Evolutionary conservation across 2,888 invertebrate species (phyloP).

Genomic region (Micoletzkya japonica): DNA sequence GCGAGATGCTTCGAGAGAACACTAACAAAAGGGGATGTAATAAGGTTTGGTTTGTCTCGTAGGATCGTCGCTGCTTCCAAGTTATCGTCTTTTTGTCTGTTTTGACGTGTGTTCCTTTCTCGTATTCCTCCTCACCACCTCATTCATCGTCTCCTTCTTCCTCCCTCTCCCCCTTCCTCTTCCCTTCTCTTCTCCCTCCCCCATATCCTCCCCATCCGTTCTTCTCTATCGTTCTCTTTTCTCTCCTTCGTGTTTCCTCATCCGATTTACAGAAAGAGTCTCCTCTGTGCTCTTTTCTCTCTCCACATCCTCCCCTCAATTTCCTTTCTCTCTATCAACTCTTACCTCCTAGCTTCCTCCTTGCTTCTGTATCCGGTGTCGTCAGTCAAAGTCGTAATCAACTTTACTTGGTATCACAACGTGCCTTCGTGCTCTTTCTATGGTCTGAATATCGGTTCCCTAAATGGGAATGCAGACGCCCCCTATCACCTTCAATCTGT

Average conservation of each 20-base stretch:
- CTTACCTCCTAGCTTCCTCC: not conserved
- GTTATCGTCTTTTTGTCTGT: not conserved
- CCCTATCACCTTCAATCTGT: too few relatives aligned
- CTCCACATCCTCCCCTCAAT: not conserved
- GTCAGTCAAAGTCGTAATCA: not conserved
- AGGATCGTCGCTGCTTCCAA: too few relatives aligned
- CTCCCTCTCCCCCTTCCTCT: not conserved
- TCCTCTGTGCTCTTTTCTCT: constrained; percentile 5
- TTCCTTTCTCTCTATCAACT: not conserved
- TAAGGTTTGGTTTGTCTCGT: too few relatives aligned
- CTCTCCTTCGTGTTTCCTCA: not conserved
- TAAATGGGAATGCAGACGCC: too few relatives aligned
- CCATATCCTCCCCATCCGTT: not conserved
- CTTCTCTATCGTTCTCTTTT: not conserved
- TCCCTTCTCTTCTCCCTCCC: not conserved
- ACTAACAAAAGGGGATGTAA: too few relatives aligned
- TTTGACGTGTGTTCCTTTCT: not conserved
- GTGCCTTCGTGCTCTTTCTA: too few relatives aligned
- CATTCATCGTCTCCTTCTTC: not conserved
- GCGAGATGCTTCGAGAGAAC: too few relatives aligned
- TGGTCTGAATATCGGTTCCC: too few relatives aligned
- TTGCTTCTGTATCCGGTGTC: constrained; percentile 3
- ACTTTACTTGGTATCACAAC: too few relatives aligned
- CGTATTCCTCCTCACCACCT: not conserved
- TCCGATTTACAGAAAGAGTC: too few relatives aligned